Evolutionary conservation across 2,888 invertebrate species (phyloP).

Genomic region (Leptinotarsa tumamoca): DNA sequence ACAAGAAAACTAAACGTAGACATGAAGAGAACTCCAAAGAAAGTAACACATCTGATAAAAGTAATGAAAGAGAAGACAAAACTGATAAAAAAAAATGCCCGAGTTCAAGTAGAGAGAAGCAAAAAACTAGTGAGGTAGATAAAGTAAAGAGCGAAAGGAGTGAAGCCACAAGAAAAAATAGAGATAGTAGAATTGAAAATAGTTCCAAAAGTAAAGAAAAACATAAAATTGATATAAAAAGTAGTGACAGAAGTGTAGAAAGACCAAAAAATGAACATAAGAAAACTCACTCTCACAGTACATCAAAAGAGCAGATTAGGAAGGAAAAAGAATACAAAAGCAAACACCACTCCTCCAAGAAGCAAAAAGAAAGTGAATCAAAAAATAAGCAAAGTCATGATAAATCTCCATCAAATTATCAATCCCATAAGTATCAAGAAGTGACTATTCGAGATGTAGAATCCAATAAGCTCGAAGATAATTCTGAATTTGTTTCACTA

Average conservation of each 20-base stretch:
- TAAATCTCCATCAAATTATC: neutral
- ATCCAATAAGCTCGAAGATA: constrained; percentile 7
- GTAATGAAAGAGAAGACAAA: constrained; percentile 27
- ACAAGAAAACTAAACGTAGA: constrained; percentile 41
- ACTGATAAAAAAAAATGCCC: neutral
- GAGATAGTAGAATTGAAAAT: constrained; percentile 12
- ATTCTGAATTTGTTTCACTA: constrained; percentile 28
- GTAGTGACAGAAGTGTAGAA: constrained; percentile 43
- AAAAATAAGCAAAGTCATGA: neutral
- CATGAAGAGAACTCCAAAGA: constrained; percentile 28
- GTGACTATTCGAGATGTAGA: constrained; percentile 39
- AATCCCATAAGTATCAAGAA: neutral
- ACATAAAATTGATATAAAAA: constrained; percentile 39
- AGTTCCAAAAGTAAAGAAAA: constrained; percentile 56
- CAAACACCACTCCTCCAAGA: neutral
- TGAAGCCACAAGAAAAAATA: constrained; percentile 8
- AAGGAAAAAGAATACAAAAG: constrained; percentile 1
- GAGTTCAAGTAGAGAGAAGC: constrained; percentile 20
- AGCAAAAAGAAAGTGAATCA: constrained; percentile 8
- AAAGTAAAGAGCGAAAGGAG: constrained; percentile 1
- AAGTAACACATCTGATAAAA: constrained; percentile 45
- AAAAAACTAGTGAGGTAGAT: constrained; percentile 18
- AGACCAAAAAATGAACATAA: constrained; percentile 32
- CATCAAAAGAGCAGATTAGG: neutral
- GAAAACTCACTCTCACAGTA: neutral